These are phyloP conservation scores for Brachionus asplanchnoidis DNA, from an alignment of 1,140 invertebrate genomes.

Conservation along the genomic window DNA sequence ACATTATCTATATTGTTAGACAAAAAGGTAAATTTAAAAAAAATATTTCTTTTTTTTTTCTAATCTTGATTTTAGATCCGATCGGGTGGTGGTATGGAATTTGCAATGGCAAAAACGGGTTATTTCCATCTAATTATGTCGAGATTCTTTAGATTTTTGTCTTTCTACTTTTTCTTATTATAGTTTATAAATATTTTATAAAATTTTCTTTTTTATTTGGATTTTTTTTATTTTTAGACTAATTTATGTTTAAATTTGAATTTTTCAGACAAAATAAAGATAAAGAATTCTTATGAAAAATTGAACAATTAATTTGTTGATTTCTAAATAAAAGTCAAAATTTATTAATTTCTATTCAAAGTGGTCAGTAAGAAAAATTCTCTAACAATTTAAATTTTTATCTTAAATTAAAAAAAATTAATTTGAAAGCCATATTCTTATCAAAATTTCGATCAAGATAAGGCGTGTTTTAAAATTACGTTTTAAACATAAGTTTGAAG, in stretches of 20 bases:
- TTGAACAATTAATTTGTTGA: not conserved
- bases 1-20: conserved; percentile 75
- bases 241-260: not conserved
- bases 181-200: not conserved
- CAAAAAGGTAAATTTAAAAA: not conserved
- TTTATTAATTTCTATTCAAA: not conserved
- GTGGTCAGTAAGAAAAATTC: not conserved
- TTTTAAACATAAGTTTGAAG: not conserved
- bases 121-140: conserved; percentile 91
- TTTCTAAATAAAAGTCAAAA: not conserved
- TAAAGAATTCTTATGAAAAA: not conserved
- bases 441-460: not conserved
- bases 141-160: conserved; percentile 60
- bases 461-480: not conserved
- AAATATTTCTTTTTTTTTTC: not conserved
- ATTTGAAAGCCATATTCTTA: not conserved
- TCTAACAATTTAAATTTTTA: no score
- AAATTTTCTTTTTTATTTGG: not conserved
- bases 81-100: conserved; percentile 90
- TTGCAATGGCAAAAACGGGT: conserved; percentile 74
- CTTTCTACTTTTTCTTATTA: not conserved
- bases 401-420: no score
- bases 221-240: not conserved
- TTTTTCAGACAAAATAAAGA: not conserved
- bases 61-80: conserved; percentile 53